A percentile compares a stretch with the other conserved stretches of the same genome.
phyloP scores from a whole-genome alignment of 2,113 vertebrate species.

The Glaucomys volans region DNA sequence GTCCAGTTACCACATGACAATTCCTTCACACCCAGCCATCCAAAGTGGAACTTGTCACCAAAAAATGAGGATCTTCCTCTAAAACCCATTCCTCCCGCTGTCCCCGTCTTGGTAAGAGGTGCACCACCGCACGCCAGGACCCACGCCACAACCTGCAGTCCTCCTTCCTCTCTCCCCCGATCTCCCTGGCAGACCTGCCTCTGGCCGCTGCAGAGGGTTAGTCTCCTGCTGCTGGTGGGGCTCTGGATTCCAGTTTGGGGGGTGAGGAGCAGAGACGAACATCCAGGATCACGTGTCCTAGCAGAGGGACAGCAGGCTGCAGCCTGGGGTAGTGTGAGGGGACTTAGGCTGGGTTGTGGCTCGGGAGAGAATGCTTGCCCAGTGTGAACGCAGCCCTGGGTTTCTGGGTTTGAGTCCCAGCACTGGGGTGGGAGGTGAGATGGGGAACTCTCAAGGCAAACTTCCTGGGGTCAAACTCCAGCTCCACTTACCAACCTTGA shows the following conservation, averaged over 20 bases:
- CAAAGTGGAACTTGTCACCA: neutral
- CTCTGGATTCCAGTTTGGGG: neutral
- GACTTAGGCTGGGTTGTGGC: no score
- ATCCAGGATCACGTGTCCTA: neutral
- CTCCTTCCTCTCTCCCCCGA: neutral
- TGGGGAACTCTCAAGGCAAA: fast-evolving
- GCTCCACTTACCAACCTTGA: neutral
- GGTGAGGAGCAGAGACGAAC: fast-evolving
- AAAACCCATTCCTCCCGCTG: neutral
- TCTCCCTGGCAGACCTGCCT: fast-evolving
- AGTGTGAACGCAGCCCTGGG: no score
- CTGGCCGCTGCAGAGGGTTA: neutral
- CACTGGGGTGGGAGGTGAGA: neutral
- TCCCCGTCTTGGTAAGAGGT: neutral
- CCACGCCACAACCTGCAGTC: neutral
- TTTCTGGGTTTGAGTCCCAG: no score
- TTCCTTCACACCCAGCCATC: neutral
- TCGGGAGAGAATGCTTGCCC: neutral
- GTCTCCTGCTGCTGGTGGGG: no score
- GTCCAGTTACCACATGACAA: no score
- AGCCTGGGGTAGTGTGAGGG: no score
- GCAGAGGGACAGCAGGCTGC: no score
- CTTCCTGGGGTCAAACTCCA: neutral
- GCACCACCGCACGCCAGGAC: no score
- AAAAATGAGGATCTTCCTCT: neutral